Evolutionary conservation across 2,797 vertebrate species (phyloP), one percentile per base, ranked within the genome.

Genomic region (Hemitrygon akajei): DNA sequence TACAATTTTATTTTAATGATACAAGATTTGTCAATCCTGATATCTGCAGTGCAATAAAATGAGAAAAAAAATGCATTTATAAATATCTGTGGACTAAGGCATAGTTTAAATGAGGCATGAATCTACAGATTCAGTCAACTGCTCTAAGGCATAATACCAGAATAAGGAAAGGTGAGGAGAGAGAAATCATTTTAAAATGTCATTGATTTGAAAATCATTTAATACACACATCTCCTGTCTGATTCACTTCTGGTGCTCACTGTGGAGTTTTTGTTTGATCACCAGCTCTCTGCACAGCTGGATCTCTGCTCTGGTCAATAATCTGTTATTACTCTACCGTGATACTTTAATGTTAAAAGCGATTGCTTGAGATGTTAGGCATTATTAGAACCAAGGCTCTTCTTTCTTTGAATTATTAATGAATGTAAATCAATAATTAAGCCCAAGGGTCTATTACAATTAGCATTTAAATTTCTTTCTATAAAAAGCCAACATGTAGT

Each of bases 261-360:
- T 75, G 40, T 25, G 56, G 69, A 75, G 69, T 56, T 56, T 93
- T 93, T 47, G 27, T 27, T 75, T 73, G 40, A 40, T 56, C 40
- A 47, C 66, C 56, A 40, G 10, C 69, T 56, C 91, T 75, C 60
- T 69, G 73, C 40, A 40, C 37, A 75, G 91, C 47, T 73, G 91
- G 40, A 93, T 76, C 34, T 75, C 91, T 56, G 40, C 30, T 75
- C 91, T 56, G 69, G 71, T 93, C 91, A 93, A 93, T 93, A 75
- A 76, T 56, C 69, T 93, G 71, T 93, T 93, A 75, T 93, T 56
- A 75, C 91, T 76, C 40, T 18, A 76, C 27, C 30, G 25, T n/a
- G 27, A 93, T 56, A 76, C 71, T 93, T 47, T 27, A 76, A 75
- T 58, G 60, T 69, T 86, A n/a, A 86, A 63, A 63, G 82, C 30